These are phyloP conservation scores for Megathymus violae DNA, from an alignment of 1,140 invertebrate species.

Conservation along the genomic window DNA sequence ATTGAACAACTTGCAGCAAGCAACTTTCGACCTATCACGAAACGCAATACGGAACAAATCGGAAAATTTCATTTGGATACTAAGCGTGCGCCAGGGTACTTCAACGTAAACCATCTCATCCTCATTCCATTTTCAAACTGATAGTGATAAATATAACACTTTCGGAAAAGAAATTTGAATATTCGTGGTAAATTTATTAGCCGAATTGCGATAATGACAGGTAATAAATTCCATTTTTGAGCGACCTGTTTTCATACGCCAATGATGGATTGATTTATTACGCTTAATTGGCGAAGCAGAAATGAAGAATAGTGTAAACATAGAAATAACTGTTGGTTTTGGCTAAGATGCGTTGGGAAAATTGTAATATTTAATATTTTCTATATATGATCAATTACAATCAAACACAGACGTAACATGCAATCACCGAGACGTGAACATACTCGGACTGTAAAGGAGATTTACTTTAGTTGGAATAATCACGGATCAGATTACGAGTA, in stretches of 20 bases:
- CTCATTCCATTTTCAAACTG: conserved; percentile 43
- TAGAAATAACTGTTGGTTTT: conserved; percentile 37
- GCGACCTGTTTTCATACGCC: conserved; percentile 37
- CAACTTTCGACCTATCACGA: conserved; percentile 31
- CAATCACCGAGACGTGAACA: too few species aligned
- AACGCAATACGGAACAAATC: conserved; percentile 30
- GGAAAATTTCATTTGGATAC: conserved; percentile 21
- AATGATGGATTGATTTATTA: conserved; percentile 58
- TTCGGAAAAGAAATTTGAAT: conserved; percentile 55
- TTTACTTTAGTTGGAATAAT: too few species aligned
- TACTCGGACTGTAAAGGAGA: too few species aligned
- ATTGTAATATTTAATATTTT: too few species aligned
- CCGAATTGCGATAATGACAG: conserved; percentile 61
- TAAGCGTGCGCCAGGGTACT: conserved; percentile 18
- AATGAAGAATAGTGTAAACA: neutral
- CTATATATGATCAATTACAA: too few species aligned
- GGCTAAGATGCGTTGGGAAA: neutral
- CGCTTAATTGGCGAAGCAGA: conserved; percentile 38
- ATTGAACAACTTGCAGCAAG: conserved; percentile 27
- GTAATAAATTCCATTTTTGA: conserved; percentile 63
- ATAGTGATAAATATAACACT: conserved; percentile 54
- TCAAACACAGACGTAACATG: too few species aligned
- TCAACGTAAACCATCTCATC: conserved; percentile 36
- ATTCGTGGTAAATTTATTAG: conserved; percentile 63
- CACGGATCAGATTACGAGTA: too few species aligned